Percentiles rank a stretch among this genome's conserved stretches.
Evolutionary conservation across 1,140 invertebrate species (phyloP).

Genomic region (Bilobella aurantiaca): DNA sequence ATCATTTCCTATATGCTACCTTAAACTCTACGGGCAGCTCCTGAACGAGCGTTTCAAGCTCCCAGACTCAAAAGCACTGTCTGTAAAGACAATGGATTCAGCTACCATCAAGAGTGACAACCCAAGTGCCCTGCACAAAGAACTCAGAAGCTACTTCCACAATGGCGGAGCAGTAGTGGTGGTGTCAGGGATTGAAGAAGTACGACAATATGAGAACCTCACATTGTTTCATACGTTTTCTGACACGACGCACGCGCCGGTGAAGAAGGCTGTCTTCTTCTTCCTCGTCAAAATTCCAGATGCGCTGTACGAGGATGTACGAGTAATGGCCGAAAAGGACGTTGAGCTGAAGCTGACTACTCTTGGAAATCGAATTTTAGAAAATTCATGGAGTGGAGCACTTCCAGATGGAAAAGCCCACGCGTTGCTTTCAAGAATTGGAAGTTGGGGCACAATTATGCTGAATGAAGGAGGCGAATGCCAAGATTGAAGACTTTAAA

Average conservation of each 20-base stretch:
- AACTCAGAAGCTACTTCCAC: slow-evolving; percentile 12
- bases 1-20: slow-evolving; percentile 5
- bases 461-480: slow-evolving; percentile 16
- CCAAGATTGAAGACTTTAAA: not conserved
- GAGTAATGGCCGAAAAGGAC: not conserved
- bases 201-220: not conserved
- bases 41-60: not conserved
- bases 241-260: slow-evolving; percentile 14
- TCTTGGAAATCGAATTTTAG: slow-evolving; percentile 1
- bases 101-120: not conserved
- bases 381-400: not conserved
- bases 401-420: not conserved
- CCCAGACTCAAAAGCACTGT: not conserved
- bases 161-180: slow-evolving; percentile 9
- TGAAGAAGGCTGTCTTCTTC: slow-evolving; percentile 13
- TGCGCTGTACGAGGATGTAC: not conserved
- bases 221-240: slow-evolving; percentile 15
- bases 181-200: not conserved
- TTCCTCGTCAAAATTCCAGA: slow-evolving; percentile 10
- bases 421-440: slow-evolving; percentile 7
- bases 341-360: not conserved
- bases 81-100: not conserved
- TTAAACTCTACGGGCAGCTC: not conserved
- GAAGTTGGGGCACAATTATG: slow-evolving; percentile 3
- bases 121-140: not conserved